Evolutionary conservation across 2,113 vertebrate species (phyloP), one percentile per base, ranked within the genome.

Genomic region (Abramis brama): DNA sequence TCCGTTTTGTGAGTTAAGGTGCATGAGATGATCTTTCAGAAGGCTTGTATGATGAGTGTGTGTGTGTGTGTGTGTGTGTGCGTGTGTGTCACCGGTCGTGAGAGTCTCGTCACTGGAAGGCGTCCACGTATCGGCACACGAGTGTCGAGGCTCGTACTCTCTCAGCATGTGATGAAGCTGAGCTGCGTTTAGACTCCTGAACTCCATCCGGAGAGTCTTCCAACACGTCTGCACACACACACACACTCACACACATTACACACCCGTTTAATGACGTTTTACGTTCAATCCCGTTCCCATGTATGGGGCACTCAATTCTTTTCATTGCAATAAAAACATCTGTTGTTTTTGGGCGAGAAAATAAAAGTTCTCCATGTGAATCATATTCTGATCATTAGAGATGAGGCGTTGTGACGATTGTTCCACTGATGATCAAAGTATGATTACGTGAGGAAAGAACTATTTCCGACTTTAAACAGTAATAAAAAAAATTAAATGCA

Each of bases 91-190:
- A 96, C 95, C 92, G 1, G 93, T 94, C 8, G 30, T 47, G 25
- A 87, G 84, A 0, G 52, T 60, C 27, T 96, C 95, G 1, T 87
- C 86, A 5, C 47, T 84, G 2, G 90, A 90, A 0, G 95, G 95
- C 19, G 86, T 90, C 95, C 95, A 96, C 50, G 70, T 85, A 47
- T 90, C 88, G 27, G 91, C 89, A 85, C 90, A 90, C 13, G 90
- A 83, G 23, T 92, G 88, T 0, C 83, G 89, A 0, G 94, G 92
- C 75, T 91, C 91, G 87, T 96, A 96, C 27, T 92, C 91, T 79
- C 90, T 91, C 89, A 96, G 86, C 85, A 96, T 91, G 93, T 96
- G 95, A 91, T 95, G 91, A 74, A 96, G 91, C 87, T 96, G 95
- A 6, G 95, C 93, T 0, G 94, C 90, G 85, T 91, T 94, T 66